phyloP scores from a whole-genome alignment of 2,888 invertebrate species.

The Trichopria drosophilae region DNA sequence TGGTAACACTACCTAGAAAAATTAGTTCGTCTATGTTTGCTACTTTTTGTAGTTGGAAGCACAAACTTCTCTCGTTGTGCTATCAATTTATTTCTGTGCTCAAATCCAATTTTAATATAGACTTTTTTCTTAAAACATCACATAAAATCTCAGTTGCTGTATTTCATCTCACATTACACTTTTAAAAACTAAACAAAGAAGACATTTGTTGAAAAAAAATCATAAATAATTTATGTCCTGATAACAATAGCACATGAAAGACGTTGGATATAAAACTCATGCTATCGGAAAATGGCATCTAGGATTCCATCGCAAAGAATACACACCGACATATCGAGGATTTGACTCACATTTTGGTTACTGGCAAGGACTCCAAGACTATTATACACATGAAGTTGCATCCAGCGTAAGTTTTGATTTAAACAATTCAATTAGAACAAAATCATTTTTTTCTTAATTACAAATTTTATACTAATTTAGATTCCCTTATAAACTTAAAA shows the following conservation, averaged over 20 bases:
- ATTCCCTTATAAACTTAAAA: too few relatives aligned
- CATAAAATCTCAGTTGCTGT: too few relatives aligned
- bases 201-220: conserved; percentile 29
- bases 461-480: too few relatives aligned
- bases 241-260: conserved; percentile 61
- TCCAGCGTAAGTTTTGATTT: conserved; percentile 3
- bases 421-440: background rate
- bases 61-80: too few relatives aligned
- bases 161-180: too few relatives aligned
- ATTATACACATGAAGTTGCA: conserved; percentile 65
- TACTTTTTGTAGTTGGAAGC: too few relatives aligned
- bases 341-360: conserved; percentile 82
- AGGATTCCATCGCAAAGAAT: conserved; percentile 74
- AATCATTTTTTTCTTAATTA: too few relatives aligned
- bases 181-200: background rate
- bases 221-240: conserved; percentile 7
- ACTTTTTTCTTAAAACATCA: too few relatives aligned
- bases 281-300: conserved; percentile 91
- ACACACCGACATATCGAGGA: conserved; percentile 74
- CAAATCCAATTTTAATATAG: too few relatives aligned
- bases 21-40: too few relatives aligned
- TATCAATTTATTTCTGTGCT: too few relatives aligned
- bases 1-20: too few relatives aligned
- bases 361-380: conserved; percentile 76
- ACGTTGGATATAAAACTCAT: conserved; percentile 75